Base-by-base conservation (phyloP, 2,113 vertebrate species). In the Oceanodroma tethys region DNA sequence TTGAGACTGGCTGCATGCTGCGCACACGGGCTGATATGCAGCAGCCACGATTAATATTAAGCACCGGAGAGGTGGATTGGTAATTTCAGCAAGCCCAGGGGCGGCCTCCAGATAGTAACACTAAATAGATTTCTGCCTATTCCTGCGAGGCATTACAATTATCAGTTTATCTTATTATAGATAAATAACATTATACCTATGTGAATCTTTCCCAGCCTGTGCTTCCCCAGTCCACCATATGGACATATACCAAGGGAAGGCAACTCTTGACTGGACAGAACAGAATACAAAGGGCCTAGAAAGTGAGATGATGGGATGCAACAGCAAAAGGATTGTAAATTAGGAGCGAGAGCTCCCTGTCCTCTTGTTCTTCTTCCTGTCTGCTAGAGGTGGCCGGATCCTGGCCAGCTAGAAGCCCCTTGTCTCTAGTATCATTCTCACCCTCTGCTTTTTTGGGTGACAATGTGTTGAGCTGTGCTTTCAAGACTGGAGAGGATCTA, bases 11-110 rank as follows among this genome's bases (percentile, higher is more conserved):
- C 50, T 67, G 34, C 2, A 12, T 12, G n/a, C 38, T 71, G 73
- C 47, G 21, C 40, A 7, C 0, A 0, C 34, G 34, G 42, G 23
- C 45, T 29, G 36, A 34, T 11, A 11, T 1, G 9, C 60, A 19
- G 42, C 60, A 38, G 27, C 42, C 60, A 43, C 5, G 4, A 14
- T 20, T 48, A 20, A 17, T 34, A 26, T 5, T 14, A 34, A 47
- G 18, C 67, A 45, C 55, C 1, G 1, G 19, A 36, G 53, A 38
- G 26, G 23, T 16, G 47, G 40, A 23, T 0, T 47, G 59, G 21
- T 25, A 42, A 67, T 17, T 42, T 38, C 66, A 55, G 67, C n/a
- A 29, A 62, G 58, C 9, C 13, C 38, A 23, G 66, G 8, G 38
- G 26, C 1, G 1, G 22, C 32, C 19, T 45, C 47, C 59, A 60